These are phyloP conservation scores for Xiphorhynchus elegans DNA, from an alignment of 2,113 vertebrate genomes.

Conservation along the genomic window DNA sequence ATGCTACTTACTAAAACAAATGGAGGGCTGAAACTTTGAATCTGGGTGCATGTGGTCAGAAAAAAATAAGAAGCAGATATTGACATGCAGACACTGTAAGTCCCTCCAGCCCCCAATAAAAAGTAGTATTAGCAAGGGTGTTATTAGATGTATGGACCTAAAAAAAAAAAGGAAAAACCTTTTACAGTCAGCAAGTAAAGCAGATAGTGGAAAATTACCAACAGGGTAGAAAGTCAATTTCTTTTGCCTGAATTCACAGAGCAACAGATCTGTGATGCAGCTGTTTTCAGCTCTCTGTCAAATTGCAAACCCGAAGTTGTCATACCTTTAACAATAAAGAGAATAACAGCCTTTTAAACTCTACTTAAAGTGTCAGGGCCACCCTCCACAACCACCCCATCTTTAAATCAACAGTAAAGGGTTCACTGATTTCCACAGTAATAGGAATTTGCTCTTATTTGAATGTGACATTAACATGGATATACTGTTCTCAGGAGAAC, in stretches of 20 bases:
- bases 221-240: not conserved
- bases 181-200: constrained; percentile 12
- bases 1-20: not conserved
- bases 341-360: constrained; percentile 59
- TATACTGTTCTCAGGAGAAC: constrained; percentile 58
- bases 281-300: constrained; percentile 25
- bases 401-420: constrained; percentile 61
- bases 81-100: not conserved
- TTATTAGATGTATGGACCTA: not conserved
- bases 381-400: not conserved
- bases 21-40: not conserved
- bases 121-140: not conserved
- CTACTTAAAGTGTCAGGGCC: constrained; percentile 31
- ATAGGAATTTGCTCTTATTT: constrained; percentile 55
- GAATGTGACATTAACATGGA: constrained; percentile 68
- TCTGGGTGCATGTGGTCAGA: not conserved
- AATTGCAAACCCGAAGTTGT: not conserved
- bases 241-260: constrained; percentile 31
- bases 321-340: constrained; percentile 40
- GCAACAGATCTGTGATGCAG: not conserved
- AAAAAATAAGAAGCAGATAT: not conserved
- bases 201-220: constrained; percentile 30
- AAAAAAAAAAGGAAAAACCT: not conserved
- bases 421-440: constrained; percentile 48
- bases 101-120: not conserved